Base-by-base conservation (phyloP, 2,113 vertebrate genomes). In the Connochaetes taurinus region DNA sequence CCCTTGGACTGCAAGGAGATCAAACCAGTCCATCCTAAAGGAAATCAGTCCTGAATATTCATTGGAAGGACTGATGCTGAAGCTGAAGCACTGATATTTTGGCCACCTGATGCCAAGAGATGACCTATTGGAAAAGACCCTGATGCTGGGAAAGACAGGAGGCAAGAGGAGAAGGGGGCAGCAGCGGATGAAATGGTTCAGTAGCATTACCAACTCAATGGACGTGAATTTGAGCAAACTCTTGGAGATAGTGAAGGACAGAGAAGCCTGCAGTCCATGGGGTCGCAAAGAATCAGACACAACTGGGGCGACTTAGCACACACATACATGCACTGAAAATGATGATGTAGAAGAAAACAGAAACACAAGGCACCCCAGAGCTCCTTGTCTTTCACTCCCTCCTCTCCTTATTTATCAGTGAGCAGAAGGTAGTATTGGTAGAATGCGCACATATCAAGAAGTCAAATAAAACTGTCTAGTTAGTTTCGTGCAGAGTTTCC, bases 381-480 rank as follows among this genome's bases (percentile, higher is more conserved):
- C 40, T 82, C 50, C 81, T 57, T 92, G 80, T 31, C 64, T 90
- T 60, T 36, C 27, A 36, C n/a, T 17, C 53, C 47, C 60, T 87
- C 29, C 45, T 58, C 53, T 84, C 17, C 52, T 47, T 50, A 33
- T 33, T 85, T 58, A 11, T 43, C 1, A 5, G 94, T 29, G 80
- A 85, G n/a, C 76, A 47, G 53, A 57, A 91, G 74, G 33, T 40
- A 87, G 40, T 57, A 57, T 81, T 10, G 47, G 64, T 89, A 90
- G 57, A 91, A 95, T n/a, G 53, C 5, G 19, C 19, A 3, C 17
- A 5, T 16, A 91, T 67, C 40, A 67, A 78, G 83, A 89, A 93
- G 50, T 78, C 76, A 94, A 58, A 82, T 71, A n/a, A 95, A 92
- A 90, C n/a, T 43, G 27, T 36, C 33, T 50, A 87, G 64, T 71